Evolutionary conservation across 2,888 invertebrate genomes (phyloP), one percentile per base, ranked within the genome.

Genomic region (Amphimallon solstitiale): DNA sequence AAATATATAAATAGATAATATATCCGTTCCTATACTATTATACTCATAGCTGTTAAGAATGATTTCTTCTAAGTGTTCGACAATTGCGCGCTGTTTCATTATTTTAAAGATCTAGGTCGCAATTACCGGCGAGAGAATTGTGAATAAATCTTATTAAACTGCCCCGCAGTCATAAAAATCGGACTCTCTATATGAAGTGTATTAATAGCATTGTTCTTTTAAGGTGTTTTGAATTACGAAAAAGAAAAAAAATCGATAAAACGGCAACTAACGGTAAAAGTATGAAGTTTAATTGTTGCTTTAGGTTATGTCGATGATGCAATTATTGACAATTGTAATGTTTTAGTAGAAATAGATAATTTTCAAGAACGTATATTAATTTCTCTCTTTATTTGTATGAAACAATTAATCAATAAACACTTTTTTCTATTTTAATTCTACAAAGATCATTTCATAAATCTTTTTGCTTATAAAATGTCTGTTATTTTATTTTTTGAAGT

Each of bases 81-180:
- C 52, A 52, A 38, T 52, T 52, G 37, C 52, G n/a, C 52, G n/a
- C 14, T 23, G 56, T 49, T 48, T 62, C 38, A 62, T 49, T 62
- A 62, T 48, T 5, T 62, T 45, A 62, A 62, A 48, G 48, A 62
- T 62, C 62, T 62, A 62, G 62, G 62, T 37, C 62, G 49, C 62
- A 62, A 62, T 62, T 62, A 62, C 45, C 34, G 56, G 40, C 23
- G 40, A n/a, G 21, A 38, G 56, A 40, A 40, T 56, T 40, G 56
- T 56, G 35, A 38, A 56, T 56, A 56, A 56, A 56, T 56, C 56
- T 56, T 56, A 38, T n/a, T 56, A 56, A 56, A 40, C 40, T 56
- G 56, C 40, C 56, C 35, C 9, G 23, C 19, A 29, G 56, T 7
- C 38, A 23, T 40, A 43, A 43, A 54, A 54, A 56, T 40, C 56